Evolutionary conservation across 2,888 invertebrate species (phyloP), one percentile per base, ranked within the genome.

Genomic region (Caenorhabditis becei): DNA sequence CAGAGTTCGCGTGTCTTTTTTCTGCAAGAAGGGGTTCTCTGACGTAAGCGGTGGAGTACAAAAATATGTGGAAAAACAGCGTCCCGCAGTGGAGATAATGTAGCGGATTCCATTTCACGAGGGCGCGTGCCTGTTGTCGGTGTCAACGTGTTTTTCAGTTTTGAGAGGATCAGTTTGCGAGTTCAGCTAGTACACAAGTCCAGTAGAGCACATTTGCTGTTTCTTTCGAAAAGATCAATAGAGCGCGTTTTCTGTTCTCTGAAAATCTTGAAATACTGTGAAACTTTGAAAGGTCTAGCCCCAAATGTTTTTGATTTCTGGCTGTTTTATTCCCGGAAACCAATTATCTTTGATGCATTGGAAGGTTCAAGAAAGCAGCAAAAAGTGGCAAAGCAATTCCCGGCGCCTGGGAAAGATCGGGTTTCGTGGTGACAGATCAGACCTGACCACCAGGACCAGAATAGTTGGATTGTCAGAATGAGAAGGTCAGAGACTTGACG

Each of bases 261-360:
- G n/a, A n/a, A n/a, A n/a, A n/a, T n/a, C n/a, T n/a, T n/a, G n/a
- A n/a, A n/a, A n/a, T 32, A 32, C 32, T 32, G 10, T 32, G 32
- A 4, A 4, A 32, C 32, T 32, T n/a, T 32, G 10, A 32, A 32
- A 32, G 32, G 10, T 32, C 32, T 32, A 14, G 8, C 7, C 14
- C 26, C 53, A 18, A 53, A 53, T 53, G 54, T 28, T 56, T 56
- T 56, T 32, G 41, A 14, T 41, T 41, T 41, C n/a, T 32, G n/a
- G 8, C 32, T 56, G 16, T 16, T 26, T 32, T 20, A n/a, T 18
- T 47, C 11, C 4, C 3, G 18, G 41, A 5, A 23, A 18, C 65
- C 74, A 74, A 72, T 72, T 72, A 65, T 72, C 63, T 72, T 72
- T 72, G 72, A 58, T 72, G 74, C 59, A 59, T 66, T 74, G 65